These are phyloP conservation scores for Drosophila neocordata DNA, from an alignment of 1,140 invertebrate genomes.

Conservation along the genomic window DNA sequence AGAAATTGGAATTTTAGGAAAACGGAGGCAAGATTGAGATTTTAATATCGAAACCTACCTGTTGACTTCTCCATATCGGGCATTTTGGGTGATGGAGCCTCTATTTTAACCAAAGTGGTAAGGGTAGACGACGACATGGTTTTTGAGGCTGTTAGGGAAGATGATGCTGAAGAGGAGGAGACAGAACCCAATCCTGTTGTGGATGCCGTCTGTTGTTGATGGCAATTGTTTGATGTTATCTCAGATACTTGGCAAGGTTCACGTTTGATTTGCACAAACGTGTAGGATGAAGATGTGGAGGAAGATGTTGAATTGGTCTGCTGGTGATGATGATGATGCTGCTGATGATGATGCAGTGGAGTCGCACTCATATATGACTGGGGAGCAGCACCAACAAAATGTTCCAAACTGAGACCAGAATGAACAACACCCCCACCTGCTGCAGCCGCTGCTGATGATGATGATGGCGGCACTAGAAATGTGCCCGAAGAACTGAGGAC, in stretches of 20 bases:
- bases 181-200: constrained; percentile 48
- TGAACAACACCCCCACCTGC: constrained; percentile 21
- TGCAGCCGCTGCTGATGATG: constrained; percentile 37
- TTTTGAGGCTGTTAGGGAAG: constrained; percentile 59
- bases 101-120: constrained; percentile 83
- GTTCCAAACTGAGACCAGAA: constrained; percentile 34
- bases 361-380: constrained; percentile 54
- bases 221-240: constrained; percentile 85
- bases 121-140: constrained; percentile 73
- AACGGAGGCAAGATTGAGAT: background rate
- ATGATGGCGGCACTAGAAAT: constrained; percentile 66
- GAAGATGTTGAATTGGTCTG: constrained; percentile 74
- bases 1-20: background rate
- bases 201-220: constrained; percentile 73
- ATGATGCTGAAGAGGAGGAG: constrained; percentile 31
- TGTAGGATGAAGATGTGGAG: constrained; percentile 41
- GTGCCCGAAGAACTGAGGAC: constrained; percentile 65
- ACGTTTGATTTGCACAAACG: constrained; percentile 85
- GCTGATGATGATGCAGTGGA: constrained; percentile 30
- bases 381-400: constrained; percentile 39
- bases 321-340: constrained; percentile 62
- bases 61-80: constrained; percentile 70
- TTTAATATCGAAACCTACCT: constrained; percentile 52
- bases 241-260: constrained; percentile 87
- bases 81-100: constrained; percentile 83